phyloP scores from a whole-genome alignment of 2,888 invertebrate species.

The Scelioninae gen. 1 region DNA sequence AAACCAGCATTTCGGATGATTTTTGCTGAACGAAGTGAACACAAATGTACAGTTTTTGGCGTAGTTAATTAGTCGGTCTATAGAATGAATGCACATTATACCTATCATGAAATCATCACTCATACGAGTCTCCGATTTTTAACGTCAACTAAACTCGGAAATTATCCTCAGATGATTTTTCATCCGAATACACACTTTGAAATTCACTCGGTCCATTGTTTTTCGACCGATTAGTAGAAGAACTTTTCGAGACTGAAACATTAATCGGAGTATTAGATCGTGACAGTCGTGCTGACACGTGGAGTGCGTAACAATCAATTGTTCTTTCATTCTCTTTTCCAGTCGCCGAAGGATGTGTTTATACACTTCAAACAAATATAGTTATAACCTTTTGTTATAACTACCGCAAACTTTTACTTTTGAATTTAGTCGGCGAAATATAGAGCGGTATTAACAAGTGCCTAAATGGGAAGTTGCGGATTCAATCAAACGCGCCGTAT shows the following conservation, averaged over 20 bases:
- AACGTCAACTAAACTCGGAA: not conserved
- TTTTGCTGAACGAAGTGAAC: conserved; percentile 17
- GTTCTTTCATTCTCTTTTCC: not conserved
- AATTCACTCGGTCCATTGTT: not conserved
- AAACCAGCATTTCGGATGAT: conserved; percentile 34
- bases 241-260: not conserved
- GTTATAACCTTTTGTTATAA: not conserved
- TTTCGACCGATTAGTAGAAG: not conserved
- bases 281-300: not conserved
- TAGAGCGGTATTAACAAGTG: conserved; percentile 9
- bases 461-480: conserved; percentile 31
- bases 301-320: conserved; percentile 8
- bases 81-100: conserved; percentile 35
- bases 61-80: conserved; percentile 35
- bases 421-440: conserved; percentile 1
- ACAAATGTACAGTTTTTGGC: conserved; percentile 14
- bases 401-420: conserved; percentile 5
- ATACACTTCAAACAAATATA: not conserved
- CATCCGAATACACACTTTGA: not conserved
- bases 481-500: conserved; percentile 23
- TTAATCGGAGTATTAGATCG: conserved; percentile 1
- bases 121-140: not conserved
- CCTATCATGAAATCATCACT: conserved; percentile 48
- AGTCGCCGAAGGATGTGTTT: not conserved
- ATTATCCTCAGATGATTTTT: not conserved